Base-by-base conservation (phyloP, 1,140 invertebrate genomes). In the Choristoneura fumiferana region DNA sequence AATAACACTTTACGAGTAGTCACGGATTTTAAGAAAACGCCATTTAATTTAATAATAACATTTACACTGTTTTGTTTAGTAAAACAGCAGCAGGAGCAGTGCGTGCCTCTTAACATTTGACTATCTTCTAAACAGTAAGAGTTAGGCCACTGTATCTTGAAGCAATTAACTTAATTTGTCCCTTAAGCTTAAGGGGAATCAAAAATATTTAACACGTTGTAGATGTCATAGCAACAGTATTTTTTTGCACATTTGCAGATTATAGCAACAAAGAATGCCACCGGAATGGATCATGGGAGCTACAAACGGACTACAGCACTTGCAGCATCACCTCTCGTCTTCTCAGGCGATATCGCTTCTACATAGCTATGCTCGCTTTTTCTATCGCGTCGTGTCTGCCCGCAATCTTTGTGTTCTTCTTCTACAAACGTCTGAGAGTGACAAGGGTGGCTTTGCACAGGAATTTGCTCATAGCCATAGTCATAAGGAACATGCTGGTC, bases 381-480 rank as follows among this genome's bases (percentile, higher is more conserved):
- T 90, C 91, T 10, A 81, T 88, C 5, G 75, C 65, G 0, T 71
- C 89, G n/a, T 88, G 86, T 36, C 43, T 91, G n/a, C 92, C 92
- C 1, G 91, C 91, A 0, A 77, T 92, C 5, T 65, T 89, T 29
- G 87, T 92, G 8, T 91, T 92, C 67, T 79, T 89, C 56, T 76
- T 78, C 60, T 92, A 90, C 64, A 86, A 84, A 37, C 70, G 87
- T 22, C 76, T 92, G 18, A 71, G 90, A 9, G 81, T 87, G 6
- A 84, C 81, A 0, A 77, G 91, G 39, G 80, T 92, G 0, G 82
- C 84, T 1, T 67, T 92, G n/a, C 91, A 92, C 58, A 78, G 92
- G 37, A 92, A 92, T 71, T 65, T 92, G 4, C 72, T 92, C 2
- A 86, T 91, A 3, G 86, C 89, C 5, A 91, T 92, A n/a, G 72